A percentile compares a stretch with the other conserved stretches of the same genome.
Evolutionary conservation across 2,888 invertebrate species (phyloP).

Genomic region (Gisinianus flammeolus): DNA sequence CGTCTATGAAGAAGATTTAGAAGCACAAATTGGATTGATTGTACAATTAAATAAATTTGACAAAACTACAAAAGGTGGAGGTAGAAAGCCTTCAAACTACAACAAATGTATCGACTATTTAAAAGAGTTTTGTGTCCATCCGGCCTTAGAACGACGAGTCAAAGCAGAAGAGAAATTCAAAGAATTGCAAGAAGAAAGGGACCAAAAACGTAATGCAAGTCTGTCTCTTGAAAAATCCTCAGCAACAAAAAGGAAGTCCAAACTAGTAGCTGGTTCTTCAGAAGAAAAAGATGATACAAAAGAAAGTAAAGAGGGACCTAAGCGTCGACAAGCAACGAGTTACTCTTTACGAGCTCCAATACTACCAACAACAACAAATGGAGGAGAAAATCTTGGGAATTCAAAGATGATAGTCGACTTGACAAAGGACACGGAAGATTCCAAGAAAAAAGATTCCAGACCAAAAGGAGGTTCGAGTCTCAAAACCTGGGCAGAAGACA

Average conservation of each 20-base stretch:
- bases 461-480: constrained; percentile 39
- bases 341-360: too few relatives aligned
- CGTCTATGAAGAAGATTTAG: constrained; percentile 28
- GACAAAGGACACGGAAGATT: too few relatives aligned
- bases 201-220: background rate
- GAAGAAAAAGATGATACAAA: too few relatives aligned
- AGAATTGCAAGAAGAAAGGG: background rate
- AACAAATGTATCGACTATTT: constrained; percentile 37
- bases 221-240: too few relatives aligned
- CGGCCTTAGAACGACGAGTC: constrained; percentile 2
- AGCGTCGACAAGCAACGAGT: too few relatives aligned
- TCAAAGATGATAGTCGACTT: too few relatives aligned
- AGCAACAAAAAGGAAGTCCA: background rate
- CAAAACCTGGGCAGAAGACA: constrained; percentile 43
- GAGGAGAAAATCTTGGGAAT: too few relatives aligned
- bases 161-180: background rate
- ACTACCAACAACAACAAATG: too few relatives aligned
- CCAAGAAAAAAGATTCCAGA: too few relatives aligned
- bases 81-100: constrained; percentile 21
- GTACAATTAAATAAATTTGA: constrained; percentile 36
- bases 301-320: too few relatives aligned
- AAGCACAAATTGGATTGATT: constrained; percentile 38
- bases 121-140: constrained; percentile 28
- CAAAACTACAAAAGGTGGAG: constrained; percentile 21
- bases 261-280: too few relatives aligned